Evolutionary conservation across 2,113 vertebrate species (phyloP), one percentile per base, ranked within the genome.

Genomic region (Ibidorhyncha struthersii): DNA sequence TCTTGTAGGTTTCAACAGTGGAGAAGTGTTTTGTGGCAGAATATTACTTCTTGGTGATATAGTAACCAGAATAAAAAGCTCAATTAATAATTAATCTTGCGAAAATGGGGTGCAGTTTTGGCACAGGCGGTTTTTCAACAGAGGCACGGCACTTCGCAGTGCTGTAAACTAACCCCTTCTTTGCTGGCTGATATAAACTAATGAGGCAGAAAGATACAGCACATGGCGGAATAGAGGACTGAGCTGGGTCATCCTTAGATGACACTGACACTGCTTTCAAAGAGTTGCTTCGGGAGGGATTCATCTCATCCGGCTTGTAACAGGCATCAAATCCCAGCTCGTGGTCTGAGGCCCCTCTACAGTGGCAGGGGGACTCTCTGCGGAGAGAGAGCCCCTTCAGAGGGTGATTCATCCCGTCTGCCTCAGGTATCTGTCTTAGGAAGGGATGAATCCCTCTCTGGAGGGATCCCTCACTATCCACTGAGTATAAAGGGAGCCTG

Each of bases 221-320:
- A 59, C 47, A 8, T 43, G 10, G 50, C 78, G 15, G 58, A 90
- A 50, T 2, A 62, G 63, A 47, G 45, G 32, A 43, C 34, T 50
- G 41, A 70, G 45, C 30, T 86, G 72, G 71, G 41, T 81, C 86
- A 83, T 78, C 45, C 76, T 88, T 59, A 70, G 55, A 61, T 41
- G 81, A n/a, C 47, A 45, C 36, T 38, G 69, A 62, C 29, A 34
- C 30, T 90, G 26, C 61, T 93, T 87, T 91, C 43, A 69, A 94
- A 55, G 34, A 15, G 10, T 63, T 3, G 0, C 30, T 87, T 93
- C 0, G 0, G 30, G 43, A 91, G 52, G 14, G 26, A 82, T 82
- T 89, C 3, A 1, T 82, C 61, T 91, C 52, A 55, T 63, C 77
- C 91, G 49, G 16, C 40, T 90, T 82, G 62, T 82, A 72, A 58